Evolutionary conservation across 2,888 invertebrate species (phyloP), one percentile per base, ranked within the genome.

Genomic region (Yponomeuta sedellus): DNA sequence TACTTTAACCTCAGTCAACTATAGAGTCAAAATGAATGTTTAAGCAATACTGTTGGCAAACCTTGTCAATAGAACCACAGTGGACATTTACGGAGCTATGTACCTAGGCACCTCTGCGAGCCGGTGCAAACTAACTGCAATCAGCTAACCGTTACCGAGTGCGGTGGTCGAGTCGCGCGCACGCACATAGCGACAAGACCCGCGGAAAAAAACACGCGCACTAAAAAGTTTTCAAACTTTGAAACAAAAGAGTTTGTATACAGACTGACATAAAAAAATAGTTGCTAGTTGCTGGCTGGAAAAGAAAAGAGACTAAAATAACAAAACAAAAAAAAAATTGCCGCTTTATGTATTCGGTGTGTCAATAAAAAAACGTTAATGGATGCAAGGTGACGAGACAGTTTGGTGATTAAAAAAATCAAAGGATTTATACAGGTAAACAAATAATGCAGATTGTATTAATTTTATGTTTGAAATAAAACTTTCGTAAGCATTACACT

Each of bases 51-150:
- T 34, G 34, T 34, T 34, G 34, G 34, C 34, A 34, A 34, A 34
- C 34, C 34, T 34, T 34, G 3, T 34, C 8, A 34, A 34, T 34
- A 34, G 34, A 34, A 34, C 6, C 34, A 34, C 0, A 34, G 25
- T 25, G 5, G 25, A 25, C n/a, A n/a, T 25, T 0, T 25, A 25
- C 25, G 25, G 25, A 25, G 25, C 25, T 25, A 25, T 25, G 3
- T 25, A 25, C 1, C 25, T 22, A 20, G 11, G 59, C 5, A 59
- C 20, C 59, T 59, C 16, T 78, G 78, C 76, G 72, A 82, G 82
- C 79, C 79, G 75, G 80, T 78, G 74, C 77, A 74, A 82, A 79
- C 79, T 75, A 77, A 81, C 78, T 78, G 81, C 88, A 89, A 88
- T 88, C 86, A 80, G 77, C 80, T 75, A 76, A 77, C 78, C 70